Conservation (phyloP, 1,140 invertebrate genomes). For the Eriosoma lanigerum region DNA sequence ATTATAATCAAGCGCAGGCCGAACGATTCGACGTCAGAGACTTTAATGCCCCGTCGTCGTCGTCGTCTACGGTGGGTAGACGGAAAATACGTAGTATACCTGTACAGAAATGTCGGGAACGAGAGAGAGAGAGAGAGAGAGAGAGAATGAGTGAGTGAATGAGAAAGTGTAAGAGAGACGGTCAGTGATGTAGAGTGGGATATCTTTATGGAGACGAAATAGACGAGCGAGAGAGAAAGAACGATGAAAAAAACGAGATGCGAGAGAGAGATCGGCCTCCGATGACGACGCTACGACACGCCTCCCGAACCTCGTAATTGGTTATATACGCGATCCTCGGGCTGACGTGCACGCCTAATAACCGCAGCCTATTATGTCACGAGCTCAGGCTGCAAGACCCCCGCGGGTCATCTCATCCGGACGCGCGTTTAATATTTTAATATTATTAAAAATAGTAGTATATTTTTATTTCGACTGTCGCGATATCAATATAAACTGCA, state of each 20-base stretch:
- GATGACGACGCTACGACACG: conserved; percentile 24
- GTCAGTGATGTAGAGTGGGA: too few relatives aligned
- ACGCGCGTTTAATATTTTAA: too few relatives aligned
- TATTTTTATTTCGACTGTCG: background rate
- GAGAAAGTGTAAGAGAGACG: too few relatives aligned
- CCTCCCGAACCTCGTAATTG: conserved; percentile 50
- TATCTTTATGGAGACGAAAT: too few relatives aligned
- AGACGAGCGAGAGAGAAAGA: background rate
- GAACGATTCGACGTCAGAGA: conserved; percentile 35
- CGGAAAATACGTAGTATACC: too few relatives aligned
- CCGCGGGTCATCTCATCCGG: conserved; percentile 19
- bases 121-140: background rate
- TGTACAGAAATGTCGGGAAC: too few relatives aligned
- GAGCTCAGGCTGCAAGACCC: background rate
- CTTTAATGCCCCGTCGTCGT: conserved; percentile 38
- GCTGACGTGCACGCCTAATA: conserved; percentile 49
- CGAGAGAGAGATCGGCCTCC: background rate
- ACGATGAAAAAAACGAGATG: background rate
- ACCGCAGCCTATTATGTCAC: conserved; percentile 45
- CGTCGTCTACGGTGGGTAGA: background rate
- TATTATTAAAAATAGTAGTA: too few relatives aligned
- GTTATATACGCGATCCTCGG: conserved; percentile 11
- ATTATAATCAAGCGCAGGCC: background rate
- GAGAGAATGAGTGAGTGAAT: too few relatives aligned
- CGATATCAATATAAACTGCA: too few relatives aligned